Percentiles rank a stretch among this genome's conserved stretches.
These are phyloP conservation scores for Anthopleura sola DNA, from an alignment of 64 coral and sea anemone genomes.

Conservation along the genomic window DNA sequence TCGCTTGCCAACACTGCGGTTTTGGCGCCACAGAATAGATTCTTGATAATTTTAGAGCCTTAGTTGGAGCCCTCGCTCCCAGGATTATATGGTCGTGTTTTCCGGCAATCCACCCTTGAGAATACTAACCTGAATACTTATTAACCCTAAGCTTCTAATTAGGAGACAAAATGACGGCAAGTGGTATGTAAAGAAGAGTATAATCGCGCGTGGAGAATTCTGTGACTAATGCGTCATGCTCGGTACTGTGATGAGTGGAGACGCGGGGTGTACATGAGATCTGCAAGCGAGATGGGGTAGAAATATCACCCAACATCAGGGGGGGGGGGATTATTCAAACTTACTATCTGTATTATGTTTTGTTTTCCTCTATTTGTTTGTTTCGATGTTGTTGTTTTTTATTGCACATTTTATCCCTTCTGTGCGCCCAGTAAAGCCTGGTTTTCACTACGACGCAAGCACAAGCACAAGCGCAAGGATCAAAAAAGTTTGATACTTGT, in stretches of 20 bases:
- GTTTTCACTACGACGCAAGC: no score
- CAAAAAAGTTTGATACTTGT: no score
- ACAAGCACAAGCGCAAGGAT: no score
- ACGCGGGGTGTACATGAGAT: neutral
- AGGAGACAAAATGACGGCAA: neutral
- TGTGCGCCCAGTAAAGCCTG: no score
- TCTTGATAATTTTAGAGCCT: neutral
- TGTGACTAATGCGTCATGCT: neutral
- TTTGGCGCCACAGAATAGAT: neutral
- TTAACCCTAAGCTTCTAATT: neutral
- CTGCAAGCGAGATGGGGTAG: neutral
- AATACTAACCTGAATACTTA: neutral
- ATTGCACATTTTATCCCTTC: no score
- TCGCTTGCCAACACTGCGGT: neutral
- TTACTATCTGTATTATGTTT: no score
- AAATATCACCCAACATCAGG: no score
- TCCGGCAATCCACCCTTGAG: neutral
- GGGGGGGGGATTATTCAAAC: no score
- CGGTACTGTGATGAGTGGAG: neutral
- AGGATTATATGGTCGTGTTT: neutral
- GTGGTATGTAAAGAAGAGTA: neutral
- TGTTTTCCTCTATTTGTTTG: no score
- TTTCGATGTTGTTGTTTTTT: no score
- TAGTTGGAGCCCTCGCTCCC: neutral
- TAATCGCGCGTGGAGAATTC: no score